Base-by-base conservation (phyloP, 2,888 invertebrate species). In the Serripes groenlandicus region DNA sequence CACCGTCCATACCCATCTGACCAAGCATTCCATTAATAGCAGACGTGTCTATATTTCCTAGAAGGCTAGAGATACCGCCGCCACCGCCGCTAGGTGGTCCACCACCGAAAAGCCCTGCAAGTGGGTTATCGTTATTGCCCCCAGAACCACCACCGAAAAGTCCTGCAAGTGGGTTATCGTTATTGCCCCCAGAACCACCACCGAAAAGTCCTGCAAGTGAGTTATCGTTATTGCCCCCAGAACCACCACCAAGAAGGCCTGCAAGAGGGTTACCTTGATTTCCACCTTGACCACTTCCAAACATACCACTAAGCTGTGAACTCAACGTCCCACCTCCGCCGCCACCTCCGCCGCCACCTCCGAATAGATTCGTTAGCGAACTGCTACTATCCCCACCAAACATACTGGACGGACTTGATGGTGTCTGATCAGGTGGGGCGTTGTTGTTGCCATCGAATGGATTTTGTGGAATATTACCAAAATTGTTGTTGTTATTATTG, bases 41-140 rank as follows among this genome's bases (percentile, higher is more conserved):
- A 49, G 75, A 75, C 18, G 78, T 62, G 26, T 64, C 72, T 15
- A 78, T 58, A 18, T 76, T 78, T 7, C 78, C 76, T 30, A 81
- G 56, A 4, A 81, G 37, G 3, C 60, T 70, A 0, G 74, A 62
- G n/a, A 80, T 28, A 30, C 75, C 69, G 0, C 72, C 62, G 34
- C 52, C 15, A 3, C 54, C 52, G 23, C 32, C 64, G 0, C 66
- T 58, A 11, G 54, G 37, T 26, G 74, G 74, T 2, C 76, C 78
- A 18, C 81, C 80, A 26, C 85, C 82, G 3, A 81, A 42, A 1
- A 81, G 62, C 2, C 82, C 66, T 9, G 73, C 56, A 32, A 83
- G 52, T 11, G 64, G 78, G 52, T 64, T 78, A 21, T 69, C 37
- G 11, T 35, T 37, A 32, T 37, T 32, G 18, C 73, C 74, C 3